These are phyloP conservation scores for Sebastolobus alascanus DNA, from an alignment of 2,797 vertebrate species.

Conservation along the genomic window DNA sequence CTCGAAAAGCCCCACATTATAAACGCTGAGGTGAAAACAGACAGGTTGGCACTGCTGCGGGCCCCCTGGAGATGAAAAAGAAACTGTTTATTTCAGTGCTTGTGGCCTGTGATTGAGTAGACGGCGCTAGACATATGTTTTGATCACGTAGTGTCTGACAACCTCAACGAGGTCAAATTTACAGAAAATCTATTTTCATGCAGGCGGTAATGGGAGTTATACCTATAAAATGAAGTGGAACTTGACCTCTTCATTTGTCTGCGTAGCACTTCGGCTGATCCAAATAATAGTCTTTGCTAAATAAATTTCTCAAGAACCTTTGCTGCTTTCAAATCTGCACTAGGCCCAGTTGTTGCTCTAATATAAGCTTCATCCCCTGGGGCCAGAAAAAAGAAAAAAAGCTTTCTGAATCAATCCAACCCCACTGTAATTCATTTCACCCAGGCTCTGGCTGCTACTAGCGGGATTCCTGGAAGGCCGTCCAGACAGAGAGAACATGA, in stretches of 20 bases:
- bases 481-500: constrained; percentile 74
- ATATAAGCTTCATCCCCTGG: constrained; percentile 59
- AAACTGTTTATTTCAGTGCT: constrained; percentile 67
- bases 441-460: constrained; percentile 75
- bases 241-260: constrained; percentile 66
- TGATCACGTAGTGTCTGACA: constrained; percentile 60
- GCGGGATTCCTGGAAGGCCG: constrained; percentile 72
- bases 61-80: constrained; percentile 55
- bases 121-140: constrained; percentile 60
- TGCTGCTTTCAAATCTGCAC: constrained; percentile 49
- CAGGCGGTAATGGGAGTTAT: constrained; percentile 41
- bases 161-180: constrained; percentile 61
- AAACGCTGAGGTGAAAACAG: constrained; percentile 70
- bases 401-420: constrained; percentile 67
- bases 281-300: constrained; percentile 57
- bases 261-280: constrained; percentile 35
- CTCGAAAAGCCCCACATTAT: constrained; percentile 53
- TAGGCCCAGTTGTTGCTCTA: constrained; percentile 58
- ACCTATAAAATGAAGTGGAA: constrained; percentile 63
- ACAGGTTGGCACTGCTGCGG: constrained; percentile 60
- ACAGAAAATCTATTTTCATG: constrained; percentile 71
- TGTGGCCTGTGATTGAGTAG: constrained; percentile 44
- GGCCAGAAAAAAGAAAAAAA: constrained; percentile 45
- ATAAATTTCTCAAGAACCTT: constrained; percentile 58
- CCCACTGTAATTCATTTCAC: constrained; percentile 72